These are phyloP conservation scores for Halictus ligatus DNA, from an alignment of 2,888 invertebrate genomes.

Conservation along the genomic window DNA sequence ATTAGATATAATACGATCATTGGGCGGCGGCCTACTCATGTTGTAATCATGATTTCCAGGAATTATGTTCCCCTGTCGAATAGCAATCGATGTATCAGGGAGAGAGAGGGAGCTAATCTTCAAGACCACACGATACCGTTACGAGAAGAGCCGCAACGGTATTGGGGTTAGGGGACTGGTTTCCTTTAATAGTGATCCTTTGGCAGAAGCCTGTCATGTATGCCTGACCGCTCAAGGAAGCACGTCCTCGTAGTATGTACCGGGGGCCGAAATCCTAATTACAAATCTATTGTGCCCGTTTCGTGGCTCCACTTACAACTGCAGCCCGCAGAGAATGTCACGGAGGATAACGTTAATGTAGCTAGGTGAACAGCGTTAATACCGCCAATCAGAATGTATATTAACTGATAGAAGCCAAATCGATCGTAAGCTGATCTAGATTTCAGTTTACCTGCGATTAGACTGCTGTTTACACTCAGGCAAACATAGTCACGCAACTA, in stretches of 20 bases:
- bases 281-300: slow-evolving; percentile 22
- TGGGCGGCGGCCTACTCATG: not conserved
- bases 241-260: not conserved
- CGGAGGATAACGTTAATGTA: not conserved
- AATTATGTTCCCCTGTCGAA: not conserved
- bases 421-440: not conserved
- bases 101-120: not conserved
- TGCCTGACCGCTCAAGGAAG: slow-evolving; percentile 22
- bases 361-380: not conserved
- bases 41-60: not conserved
- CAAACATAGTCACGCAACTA: not conserved
- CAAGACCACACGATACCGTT: not conserved
- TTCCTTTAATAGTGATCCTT: slow-evolving; percentile 18
- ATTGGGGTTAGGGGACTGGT: not conserved
- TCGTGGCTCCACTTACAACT: slow-evolving; percentile 1
- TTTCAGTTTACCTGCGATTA: not conserved
- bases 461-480: not conserved
- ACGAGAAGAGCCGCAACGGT: slow-evolving; percentile 2
- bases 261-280: slow-evolving; percentile 15
- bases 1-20: not conserved
- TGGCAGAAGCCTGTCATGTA: slow-evolving; percentile 13
- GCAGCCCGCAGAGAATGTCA: not conserved
- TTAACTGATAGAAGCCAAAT: not conserved
- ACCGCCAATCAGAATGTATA: not conserved
- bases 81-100: not conserved